Base-by-base conservation (phyloP, 2,888 invertebrate genomes). In the Standfussiana lucernea region DNA sequence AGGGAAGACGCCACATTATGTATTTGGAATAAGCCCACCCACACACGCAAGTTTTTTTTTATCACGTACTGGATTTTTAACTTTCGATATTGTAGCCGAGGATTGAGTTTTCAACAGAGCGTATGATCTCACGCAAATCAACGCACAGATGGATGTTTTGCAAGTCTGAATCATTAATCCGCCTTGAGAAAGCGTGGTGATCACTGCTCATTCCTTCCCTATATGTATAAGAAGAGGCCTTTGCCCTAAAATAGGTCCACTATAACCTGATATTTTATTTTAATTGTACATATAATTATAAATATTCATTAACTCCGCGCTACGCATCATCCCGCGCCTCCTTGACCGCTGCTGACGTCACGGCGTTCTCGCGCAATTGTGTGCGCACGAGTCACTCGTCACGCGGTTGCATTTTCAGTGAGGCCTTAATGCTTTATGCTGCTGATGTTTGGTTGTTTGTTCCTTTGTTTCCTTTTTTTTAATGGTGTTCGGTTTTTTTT, bases 341-440 rank as follows among this genome's bases (percentile, higher is more conserved):
- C 79, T 83, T 78, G 86, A 75, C 79, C 72, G 83, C n/a, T 45
- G 68, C 35, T 82, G 68, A 86, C 86, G 79, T 83, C 83, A 86
- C n/a, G 32, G 18, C 35, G 68, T 78, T 72, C 69, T 72, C 71
- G 86, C 83, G 86, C 86, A 85, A 77, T 74, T 61, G 32, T 62
- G 50, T 83, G 86, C 83, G 79, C 73, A 78, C 24, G 73, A 83
- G 86, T 82, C 83, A 86, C 56, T 65, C 24, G 70, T 82, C 78
- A 72, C 72, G 70, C 59, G 67, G 73, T 82, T 53, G 45, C 24
- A 42, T 70, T 64, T 77, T 61, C 69, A 62, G 64, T 71, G 35
- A 74, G 28, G 4, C 66, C 28, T 28, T 15, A 61, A 53, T 79
- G 42, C 18, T 62, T 37, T 13, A 15, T 64, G 68, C 21, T 45